These are phyloP conservation scores for Corythaeola cristata DNA, from an alignment of 2,113 vertebrate species.

Conservation along the genomic window DNA sequence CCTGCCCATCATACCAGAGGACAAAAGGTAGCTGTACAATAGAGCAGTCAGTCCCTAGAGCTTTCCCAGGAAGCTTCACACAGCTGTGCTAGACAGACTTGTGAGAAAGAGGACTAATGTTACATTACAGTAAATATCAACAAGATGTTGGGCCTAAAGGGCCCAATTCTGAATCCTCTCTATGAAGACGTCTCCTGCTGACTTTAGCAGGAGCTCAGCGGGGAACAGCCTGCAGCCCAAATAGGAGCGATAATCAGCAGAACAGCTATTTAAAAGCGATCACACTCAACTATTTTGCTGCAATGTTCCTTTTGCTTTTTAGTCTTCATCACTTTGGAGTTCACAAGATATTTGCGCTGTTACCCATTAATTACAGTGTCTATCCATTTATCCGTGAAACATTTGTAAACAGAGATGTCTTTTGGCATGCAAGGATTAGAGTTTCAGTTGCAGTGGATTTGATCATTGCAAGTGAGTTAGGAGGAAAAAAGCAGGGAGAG, in stretches of 20 bases:
- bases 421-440: not conserved
- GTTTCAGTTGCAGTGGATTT: not conserved
- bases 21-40: constrained; percentile 21
- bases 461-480: not conserved
- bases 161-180: not conserved
- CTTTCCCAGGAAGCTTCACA: constrained; percentile 2
- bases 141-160: not conserved
- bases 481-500: not conserved
- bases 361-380: not conserved
- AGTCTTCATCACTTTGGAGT: not conserved
- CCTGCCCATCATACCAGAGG: not conserved
- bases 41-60: not conserved
- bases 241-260: not conserved
- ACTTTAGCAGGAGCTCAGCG: not conserved
- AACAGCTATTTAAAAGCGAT: not conserved
- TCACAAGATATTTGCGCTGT: not conserved
- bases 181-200: not conserved
- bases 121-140: not conserved
- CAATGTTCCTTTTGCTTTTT: not conserved
- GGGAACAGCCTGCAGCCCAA: not conserved
- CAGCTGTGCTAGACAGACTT: not conserved
- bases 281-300: not conserved
- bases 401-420: not conserved
- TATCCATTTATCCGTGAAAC: not conserved
- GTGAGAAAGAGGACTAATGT: not conserved